Conservation (phyloP, 1,140 invertebrate genomes). For the Drosophila bocki region DNA sequence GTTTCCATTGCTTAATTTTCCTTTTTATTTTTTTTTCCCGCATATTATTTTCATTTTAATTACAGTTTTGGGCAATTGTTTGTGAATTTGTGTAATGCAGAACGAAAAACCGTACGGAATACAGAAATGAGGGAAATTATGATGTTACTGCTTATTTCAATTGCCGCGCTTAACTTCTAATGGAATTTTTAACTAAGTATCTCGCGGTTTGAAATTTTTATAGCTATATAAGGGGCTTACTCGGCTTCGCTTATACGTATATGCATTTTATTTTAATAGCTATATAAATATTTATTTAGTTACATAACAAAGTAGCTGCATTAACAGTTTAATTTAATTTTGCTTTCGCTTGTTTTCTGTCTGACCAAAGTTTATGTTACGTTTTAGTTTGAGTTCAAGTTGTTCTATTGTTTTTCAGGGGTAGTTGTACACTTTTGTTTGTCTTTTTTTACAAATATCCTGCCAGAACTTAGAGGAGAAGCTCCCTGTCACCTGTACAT, state of each 20-base stretch:
- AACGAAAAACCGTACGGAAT: slow-evolving; percentile 26
- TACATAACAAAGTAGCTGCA: slow-evolving; percentile 77
- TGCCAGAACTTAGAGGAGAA: slow-evolving; percentile 16
- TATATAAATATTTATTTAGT: slow-evolving; percentile 78
- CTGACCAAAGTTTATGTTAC: slow-evolving; percentile 39
- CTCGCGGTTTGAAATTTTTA: slow-evolving; percentile 34
- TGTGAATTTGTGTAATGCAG: slow-evolving; percentile 58
- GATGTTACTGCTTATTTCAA: slow-evolving; percentile 36
- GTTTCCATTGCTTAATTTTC: slow-evolving; percentile 43
- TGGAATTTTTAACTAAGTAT: slow-evolving; percentile 72
- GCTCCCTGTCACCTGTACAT: slow-evolving; percentile 33
- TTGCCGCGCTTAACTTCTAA: slow-evolving; percentile 59
- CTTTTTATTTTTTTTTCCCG: slow-evolving; percentile 22
- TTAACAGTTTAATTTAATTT: slow-evolving; percentile 67
- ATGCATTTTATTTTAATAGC: slow-evolving; percentile 63
- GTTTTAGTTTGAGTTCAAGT: slow-evolving; percentile 26
- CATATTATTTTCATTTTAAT: slow-evolving; percentile 72
- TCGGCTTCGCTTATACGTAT: slow-evolving; percentile 26
- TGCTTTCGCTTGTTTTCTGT: slow-evolving; percentile 13
- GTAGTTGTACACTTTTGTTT: slow-evolving; percentile 17
- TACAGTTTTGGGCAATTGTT: slow-evolving; percentile 72
- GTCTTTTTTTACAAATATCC: slow-evolving; percentile 22
- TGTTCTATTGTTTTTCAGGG: slow-evolving; percentile 23
- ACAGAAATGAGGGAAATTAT: slow-evolving; percentile 30
- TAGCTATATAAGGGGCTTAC: slow-evolving; percentile 24